Evolutionary conservation across 2,113 vertebrate species (phyloP).

Genomic region (Echinops telfairi): DNA sequence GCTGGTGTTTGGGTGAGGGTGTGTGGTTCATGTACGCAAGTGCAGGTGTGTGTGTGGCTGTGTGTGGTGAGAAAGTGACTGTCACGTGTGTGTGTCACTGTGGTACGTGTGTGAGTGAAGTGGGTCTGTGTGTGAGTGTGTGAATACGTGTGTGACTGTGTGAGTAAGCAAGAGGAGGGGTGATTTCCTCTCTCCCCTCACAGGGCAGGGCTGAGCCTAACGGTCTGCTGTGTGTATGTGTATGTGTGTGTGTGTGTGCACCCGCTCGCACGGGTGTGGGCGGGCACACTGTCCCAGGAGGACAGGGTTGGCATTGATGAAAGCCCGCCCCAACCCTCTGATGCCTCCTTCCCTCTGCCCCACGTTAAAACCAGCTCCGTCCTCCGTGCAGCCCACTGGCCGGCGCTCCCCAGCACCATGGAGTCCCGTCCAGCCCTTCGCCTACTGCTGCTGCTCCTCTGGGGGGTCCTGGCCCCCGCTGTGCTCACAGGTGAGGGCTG

Average conservation of each 20-base stretch:
- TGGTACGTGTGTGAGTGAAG: not conserved
- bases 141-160: not conserved
- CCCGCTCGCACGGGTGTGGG: conserved; percentile 11
- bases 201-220: conserved; percentile 84
- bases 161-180: not conserved
- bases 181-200: conserved; percentile 54
- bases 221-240: conserved; percentile 70
- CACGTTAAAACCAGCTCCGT: conserved; percentile 14
- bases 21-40: too few species aligned
- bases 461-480: conserved; percentile 79
- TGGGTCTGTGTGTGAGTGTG: not conserved
- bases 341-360: conserved; percentile 50
- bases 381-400: not conserved
- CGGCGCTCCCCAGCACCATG: conserved; percentile 59
- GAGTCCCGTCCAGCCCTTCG: conserved; percentile 75
- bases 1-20: too few species aligned
- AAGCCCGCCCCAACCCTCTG: conserved; percentile 77
- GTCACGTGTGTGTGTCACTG: not conserved
- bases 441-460: conserved; percentile 70
- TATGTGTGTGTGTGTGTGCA: conserved; percentile 54
- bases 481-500: conserved; percentile 87
- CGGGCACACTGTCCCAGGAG: conserved; percentile 78
- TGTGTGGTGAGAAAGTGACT: too few species aligned
- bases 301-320: conserved; percentile 85
- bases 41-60: too few species aligned